phyloP scores from a whole-genome alignment of 1,140 invertebrate species.

The Carcinoscorpius rotundicauda region DNA sequence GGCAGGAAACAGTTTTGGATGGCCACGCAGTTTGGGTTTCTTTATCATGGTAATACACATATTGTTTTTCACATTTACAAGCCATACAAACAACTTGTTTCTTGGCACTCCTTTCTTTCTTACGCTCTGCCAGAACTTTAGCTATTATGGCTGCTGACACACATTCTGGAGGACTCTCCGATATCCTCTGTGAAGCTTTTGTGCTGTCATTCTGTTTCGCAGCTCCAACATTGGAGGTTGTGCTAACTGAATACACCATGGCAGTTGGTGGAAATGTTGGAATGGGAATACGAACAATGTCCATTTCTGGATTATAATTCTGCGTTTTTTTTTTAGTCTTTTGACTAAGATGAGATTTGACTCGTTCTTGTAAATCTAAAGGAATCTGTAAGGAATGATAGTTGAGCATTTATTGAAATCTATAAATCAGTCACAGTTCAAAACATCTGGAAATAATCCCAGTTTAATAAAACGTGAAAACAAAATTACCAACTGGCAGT shows the following conservation, averaged over 20 bases:
- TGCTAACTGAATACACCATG: slow-evolving; percentile 70
- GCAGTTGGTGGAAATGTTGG: slow-evolving; percentile 75
- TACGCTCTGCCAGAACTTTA: slow-evolving; percentile 75
- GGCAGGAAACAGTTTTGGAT: too few relatives aligned
- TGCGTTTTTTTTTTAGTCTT: slow-evolving; percentile 4
- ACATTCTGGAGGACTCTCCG: slow-evolving; percentile 45
- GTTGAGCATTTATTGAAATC: too few relatives aligned
- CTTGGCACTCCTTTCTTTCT: slow-evolving; percentile 50
- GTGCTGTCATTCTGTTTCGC: slow-evolving; percentile 23
- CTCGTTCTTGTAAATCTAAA: slow-evolving; percentile 75
- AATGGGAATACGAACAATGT: slow-evolving; percentile 57
- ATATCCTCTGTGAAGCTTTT: slow-evolving; percentile 21
- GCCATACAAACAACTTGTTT: slow-evolving; percentile 27
- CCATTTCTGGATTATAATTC: slow-evolving; percentile 12
- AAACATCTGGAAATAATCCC: too few relatives aligned
- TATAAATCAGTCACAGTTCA: too few relatives aligned
- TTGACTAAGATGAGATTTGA: slow-evolving; percentile 39
- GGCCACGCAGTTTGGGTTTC: slow-evolving; percentile 16
- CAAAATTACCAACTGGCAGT: too few relatives aligned
- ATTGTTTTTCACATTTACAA: slow-evolving; percentile 11
- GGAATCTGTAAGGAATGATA: slow-evolving; percentile 54
- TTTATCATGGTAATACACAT: slow-evolving; percentile 15
- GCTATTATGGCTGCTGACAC: slow-evolving; percentile 87
- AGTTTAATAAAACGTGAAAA: too few relatives aligned
- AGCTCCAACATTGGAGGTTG: slow-evolving; percentile 22